These are phyloP conservation scores for Pangasius mekongensis DNA, from an alignment of 2,797 vertebrate genomes.

Conservation along the genomic window DNA sequence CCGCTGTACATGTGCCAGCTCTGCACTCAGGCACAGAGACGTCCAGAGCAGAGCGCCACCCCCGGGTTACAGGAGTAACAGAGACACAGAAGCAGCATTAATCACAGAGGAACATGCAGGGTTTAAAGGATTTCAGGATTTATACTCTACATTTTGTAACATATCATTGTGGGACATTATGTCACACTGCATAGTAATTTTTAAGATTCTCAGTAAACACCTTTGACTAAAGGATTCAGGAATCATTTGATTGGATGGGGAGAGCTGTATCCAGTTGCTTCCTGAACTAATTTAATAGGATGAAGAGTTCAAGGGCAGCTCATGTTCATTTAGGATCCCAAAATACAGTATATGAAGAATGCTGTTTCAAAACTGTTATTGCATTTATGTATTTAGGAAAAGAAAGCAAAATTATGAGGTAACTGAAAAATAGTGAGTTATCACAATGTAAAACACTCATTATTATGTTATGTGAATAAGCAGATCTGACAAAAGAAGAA, in stretches of 20 bases:
- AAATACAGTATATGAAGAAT: background rate
- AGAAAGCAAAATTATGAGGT: background rate
- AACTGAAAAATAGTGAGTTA: background rate
- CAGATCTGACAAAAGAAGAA: background rate
- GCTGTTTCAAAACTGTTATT: too few species aligned
- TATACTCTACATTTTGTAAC: background rate
- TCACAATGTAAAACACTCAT: background rate
- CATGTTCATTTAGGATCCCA: background rate
- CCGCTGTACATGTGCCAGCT: slow-evolving; percentile 49
- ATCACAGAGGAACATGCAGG: background rate
- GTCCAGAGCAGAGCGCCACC: slow-evolving; percentile 29
- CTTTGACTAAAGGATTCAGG: background rate
- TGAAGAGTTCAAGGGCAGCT: too few species aligned
- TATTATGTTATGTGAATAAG: too few species aligned
- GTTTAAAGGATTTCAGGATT: background rate
- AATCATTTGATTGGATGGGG: background rate
- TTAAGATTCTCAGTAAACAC: background rate
- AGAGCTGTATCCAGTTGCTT: background rate
- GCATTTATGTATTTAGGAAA: background rate
- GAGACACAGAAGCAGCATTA: slow-evolving; percentile 38
- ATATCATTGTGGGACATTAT: background rate
- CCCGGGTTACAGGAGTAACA: slow-evolving; percentile 34
- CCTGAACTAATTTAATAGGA: background rate
- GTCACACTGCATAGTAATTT: background rate
- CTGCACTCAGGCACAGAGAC: slow-evolving; percentile 30